Evolutionary conservation across 2,113 vertebrate species (phyloP), one percentile per base, ranked within the genome.

Genomic region (Clarias batrachus): DNA sequence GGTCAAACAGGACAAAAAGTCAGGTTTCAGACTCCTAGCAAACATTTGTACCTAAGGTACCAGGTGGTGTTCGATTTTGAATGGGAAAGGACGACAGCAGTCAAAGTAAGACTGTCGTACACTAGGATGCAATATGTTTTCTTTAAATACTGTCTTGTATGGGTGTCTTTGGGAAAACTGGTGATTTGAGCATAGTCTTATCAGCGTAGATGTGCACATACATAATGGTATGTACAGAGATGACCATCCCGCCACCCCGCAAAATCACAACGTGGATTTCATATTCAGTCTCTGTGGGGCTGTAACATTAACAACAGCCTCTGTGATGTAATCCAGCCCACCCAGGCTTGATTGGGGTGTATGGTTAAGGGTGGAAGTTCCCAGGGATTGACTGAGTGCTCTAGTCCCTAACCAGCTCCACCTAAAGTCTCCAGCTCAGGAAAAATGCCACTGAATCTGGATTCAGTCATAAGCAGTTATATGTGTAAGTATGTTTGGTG

Each of bases 321-420:
- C 14, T 85, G 91, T 94, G 94, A 95, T 90, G 87, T 89, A 91
- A 92, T 89, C 91, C 93, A 94, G 93, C 91, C 93, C 90, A 86
- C 89, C 89, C 89, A 91, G 91, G 83, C 90, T 89, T 94, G 93
- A 95, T 93, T 94, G 91, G 92, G 89, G 85, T 90, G 89, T 91
- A 92, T 89, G 85, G 90, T 37, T 81, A 89, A 92, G 87, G 90
- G 90, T 90, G 90, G 91, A 87, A 89, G 92, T 88, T 91, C 88
- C 73, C 86, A 91, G 77, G 88, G 91, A 92, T 90, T 85, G 68
- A 85, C 82, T 85, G 86, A 89, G 77, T 73, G 56, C 73, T 86
- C 87, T 63, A 48, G 80, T 85, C 62, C 68, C 68, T 77, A 63
- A 87, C 37, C 60, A 85, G 30, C 59, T 48, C 59, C 87, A 88